phyloP scores from a whole-genome alignment of 2,797 vertebrate genomes.

The Oreochromis mossambicus region DNA sequence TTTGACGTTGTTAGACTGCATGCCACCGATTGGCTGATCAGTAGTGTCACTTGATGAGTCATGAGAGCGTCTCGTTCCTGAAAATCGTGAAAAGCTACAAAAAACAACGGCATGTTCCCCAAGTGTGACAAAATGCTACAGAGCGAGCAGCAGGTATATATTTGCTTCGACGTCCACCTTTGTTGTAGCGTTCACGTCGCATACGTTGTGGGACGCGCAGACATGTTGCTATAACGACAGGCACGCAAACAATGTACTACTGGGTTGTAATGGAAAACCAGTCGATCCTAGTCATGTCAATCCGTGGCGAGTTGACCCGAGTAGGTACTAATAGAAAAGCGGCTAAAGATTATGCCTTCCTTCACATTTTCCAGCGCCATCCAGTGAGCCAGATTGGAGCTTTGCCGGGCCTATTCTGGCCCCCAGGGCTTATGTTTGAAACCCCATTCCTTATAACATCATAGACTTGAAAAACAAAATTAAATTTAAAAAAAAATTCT shows the following conservation, averaged over 20 bases:
- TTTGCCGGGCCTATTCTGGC: neutral
- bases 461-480: neutral
- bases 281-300: neutral
- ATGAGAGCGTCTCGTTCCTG: neutral
- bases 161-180: no score
- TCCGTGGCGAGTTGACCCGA: neutral
- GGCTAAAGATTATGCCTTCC: neutral
- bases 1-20: neutral
- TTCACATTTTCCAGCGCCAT: neutral
- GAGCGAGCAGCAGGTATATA: neutral
- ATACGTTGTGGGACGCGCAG: no score
- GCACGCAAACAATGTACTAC: neutral
- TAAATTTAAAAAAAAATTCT: neutral
- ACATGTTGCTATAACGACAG: no score
- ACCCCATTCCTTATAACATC: neutral
- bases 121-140: neutral
- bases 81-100: neutral
- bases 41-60: neutral
- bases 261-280: neutral
- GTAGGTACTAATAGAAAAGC: neutral
- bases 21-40: neutral
- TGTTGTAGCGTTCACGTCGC: no score
- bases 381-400: neutral
- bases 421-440: neutral
- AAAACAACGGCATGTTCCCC: neutral